Evolutionary conservation across 2,888 invertebrate species (phyloP).

Genomic region (Herminia tarsipennalis): DNA sequence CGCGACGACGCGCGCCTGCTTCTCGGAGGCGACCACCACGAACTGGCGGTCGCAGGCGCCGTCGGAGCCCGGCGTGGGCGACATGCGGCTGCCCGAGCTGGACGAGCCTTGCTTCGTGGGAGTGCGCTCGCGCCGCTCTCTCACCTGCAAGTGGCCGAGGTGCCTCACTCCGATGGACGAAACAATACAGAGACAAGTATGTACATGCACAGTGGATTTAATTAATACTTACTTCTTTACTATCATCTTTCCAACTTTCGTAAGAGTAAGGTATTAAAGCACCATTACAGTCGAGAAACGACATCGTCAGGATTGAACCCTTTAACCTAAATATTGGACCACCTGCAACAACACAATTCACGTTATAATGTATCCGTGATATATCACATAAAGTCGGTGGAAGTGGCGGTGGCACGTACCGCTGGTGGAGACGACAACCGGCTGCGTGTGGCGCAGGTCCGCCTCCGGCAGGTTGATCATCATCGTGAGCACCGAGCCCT

Average conservation of each 20-base stretch:
- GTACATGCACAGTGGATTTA: background rate
- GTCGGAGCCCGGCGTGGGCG: constrained; percentile 87
- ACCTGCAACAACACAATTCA: constrained; percentile 84
- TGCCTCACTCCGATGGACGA: too few species aligned
- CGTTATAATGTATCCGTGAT: background rate
- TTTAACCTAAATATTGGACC: constrained; percentile 98
- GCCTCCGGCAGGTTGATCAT: constrained; percentile 93
- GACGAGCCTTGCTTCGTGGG: constrained; percentile 87
- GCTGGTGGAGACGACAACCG: constrained; percentile 94
- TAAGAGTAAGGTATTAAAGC: constrained; percentile 95
- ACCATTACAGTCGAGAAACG: constrained; percentile 98
- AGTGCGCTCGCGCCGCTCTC: constrained; percentile 79
- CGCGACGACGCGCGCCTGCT: constrained; percentile 97
- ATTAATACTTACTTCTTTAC: constrained; percentile 84
- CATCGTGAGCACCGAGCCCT: constrained; percentile 98
- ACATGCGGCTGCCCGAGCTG: constrained; percentile 89
- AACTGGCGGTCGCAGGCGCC: constrained; percentile 92
- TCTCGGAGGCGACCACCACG: constrained; percentile 97
- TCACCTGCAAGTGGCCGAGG: constrained; percentile 46
- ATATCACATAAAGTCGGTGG: too few species aligned
- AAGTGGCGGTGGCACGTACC: constrained; percentile 89
- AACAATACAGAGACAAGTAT: background rate
- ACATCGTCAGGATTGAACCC: constrained; percentile 97
- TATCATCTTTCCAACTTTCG: constrained; percentile 97
- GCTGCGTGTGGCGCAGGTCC: constrained; percentile 93